Percentiles rank a stretch among this genome's conserved stretches.
Evolutionary conservation across 2,888 invertebrate species (phyloP).

Genomic region (Rhogogaster chlorosoma): DNA sequence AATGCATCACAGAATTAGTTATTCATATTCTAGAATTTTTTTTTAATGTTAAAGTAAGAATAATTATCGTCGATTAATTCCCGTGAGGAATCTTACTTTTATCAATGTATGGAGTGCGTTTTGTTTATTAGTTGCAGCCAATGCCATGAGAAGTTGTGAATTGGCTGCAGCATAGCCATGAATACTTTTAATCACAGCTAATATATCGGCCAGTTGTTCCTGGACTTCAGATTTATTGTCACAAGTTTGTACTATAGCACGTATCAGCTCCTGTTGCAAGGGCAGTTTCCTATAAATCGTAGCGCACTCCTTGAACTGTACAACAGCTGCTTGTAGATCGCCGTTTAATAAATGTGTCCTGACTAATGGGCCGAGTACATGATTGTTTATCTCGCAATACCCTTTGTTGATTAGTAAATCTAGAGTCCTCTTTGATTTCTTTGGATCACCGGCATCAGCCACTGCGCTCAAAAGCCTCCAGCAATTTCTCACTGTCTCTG

Average conservation of each 20-base stretch:
- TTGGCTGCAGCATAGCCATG: neutral
- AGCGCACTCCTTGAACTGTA: constrained; percentile 79
- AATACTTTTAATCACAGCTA: constrained; percentile 28
- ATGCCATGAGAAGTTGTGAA: constrained; percentile 52
- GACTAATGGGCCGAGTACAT: constrained; percentile 83
- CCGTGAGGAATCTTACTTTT: constrained; percentile 54
- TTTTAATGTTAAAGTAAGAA: neutral
- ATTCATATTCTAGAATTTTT: neutral
- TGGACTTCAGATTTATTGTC: constrained; percentile 1
- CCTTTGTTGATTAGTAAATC: constrained; percentile 78
- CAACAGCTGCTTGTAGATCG: constrained; percentile 79
- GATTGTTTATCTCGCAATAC: constrained; percentile 81
- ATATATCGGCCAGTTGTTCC: constrained; percentile 57
- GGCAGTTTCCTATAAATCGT: constrained; percentile 82
- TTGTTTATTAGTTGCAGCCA: constrained; percentile 63
- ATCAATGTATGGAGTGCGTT: constrained; percentile 55
- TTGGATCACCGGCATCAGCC: constrained; percentile 75
- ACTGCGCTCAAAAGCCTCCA: constrained; percentile 82
- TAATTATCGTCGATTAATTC: neutral
- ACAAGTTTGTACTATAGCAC: constrained; percentile 65
- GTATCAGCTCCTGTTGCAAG: constrained; percentile 82
- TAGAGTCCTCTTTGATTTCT: constrained; percentile 79
- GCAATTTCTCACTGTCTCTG: constrained; percentile 80
- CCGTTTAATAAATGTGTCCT: constrained; percentile 80
- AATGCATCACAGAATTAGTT: too few species aligned